These are phyloP conservation scores for Platanista minor DNA, from an alignment of 2,113 vertebrate species.

Conservation along the genomic window DNA sequence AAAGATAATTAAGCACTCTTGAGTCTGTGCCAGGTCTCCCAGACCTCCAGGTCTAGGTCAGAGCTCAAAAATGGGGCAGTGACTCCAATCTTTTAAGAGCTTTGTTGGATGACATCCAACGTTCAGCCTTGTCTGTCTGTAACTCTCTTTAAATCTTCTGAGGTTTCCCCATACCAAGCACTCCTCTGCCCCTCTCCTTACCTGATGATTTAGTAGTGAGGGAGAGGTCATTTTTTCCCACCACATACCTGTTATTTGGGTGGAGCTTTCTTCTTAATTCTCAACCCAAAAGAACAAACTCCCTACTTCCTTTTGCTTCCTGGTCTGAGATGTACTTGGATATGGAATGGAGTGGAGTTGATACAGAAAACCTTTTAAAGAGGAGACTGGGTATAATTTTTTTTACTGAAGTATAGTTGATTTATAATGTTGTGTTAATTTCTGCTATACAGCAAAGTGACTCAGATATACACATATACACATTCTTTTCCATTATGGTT, in stretches of 20 bases:
- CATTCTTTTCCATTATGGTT: not conserved
- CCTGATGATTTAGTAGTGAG: constrained; percentile 19
- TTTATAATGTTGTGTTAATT: not conserved
- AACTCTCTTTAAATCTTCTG: constrained; percentile 28
- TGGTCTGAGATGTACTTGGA: not conserved
- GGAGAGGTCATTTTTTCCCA: not conserved
- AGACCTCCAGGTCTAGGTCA: constrained; percentile 44
- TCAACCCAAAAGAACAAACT: not conserved
- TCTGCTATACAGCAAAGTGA: not conserved
- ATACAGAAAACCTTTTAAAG: constrained; percentile 18
- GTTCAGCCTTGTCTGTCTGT: constrained; percentile 35
- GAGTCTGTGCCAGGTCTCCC: not conserved
- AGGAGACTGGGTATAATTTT: not conserved
- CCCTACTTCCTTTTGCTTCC: constrained; percentile 36
- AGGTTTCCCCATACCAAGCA: not conserved
- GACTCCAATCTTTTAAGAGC: constrained; percentile 64
- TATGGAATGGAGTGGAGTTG: not conserved
- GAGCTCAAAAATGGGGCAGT: constrained; percentile 13
- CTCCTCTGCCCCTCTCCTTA: not conserved
- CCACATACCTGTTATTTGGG: constrained; percentile 40
- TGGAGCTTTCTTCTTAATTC: constrained; percentile 50
- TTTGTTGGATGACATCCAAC: constrained; percentile 57
- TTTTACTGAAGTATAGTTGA: not conserved
- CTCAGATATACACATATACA: not conserved
- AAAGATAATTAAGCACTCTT: constrained; percentile 6